These are phyloP conservation scores for Tachysurus fulvidraco DNA, from an alignment of 2,113 vertebrate genomes.

Conservation along the genomic window DNA sequence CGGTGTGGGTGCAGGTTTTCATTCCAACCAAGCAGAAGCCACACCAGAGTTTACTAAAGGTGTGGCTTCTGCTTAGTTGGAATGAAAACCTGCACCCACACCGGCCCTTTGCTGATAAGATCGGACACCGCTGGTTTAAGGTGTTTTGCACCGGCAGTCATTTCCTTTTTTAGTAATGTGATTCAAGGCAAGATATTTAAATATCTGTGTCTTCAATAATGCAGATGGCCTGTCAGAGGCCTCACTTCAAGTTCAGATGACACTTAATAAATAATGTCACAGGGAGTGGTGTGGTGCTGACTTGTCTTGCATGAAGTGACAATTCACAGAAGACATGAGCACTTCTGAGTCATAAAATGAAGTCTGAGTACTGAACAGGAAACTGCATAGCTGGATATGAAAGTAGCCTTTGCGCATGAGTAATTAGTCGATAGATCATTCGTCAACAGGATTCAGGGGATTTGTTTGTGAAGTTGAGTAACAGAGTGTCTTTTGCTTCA, in stretches of 20 bases:
- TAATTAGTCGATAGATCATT: neutral
- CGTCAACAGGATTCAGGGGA: neutral
- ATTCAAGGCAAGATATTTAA: conserved; percentile 39
- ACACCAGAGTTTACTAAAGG: too few relatives aligned
- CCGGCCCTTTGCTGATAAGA: too few relatives aligned
- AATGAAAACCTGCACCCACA: too few relatives aligned
- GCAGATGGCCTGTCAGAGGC: conserved; percentile 18
- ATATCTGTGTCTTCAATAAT: conserved; percentile 38
- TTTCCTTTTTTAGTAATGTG: conserved; percentile 20
- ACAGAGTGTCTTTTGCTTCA: neutral
- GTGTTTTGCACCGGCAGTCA: neutral
- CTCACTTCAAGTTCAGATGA: conserved; percentile 24
- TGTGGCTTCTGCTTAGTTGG: too few relatives aligned
- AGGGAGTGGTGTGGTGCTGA: conserved; percentile 13
- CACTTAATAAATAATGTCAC: conserved; percentile 43
- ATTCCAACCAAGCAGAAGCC: too few relatives aligned
- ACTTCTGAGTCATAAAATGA: neutral
- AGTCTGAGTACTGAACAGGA: neutral
- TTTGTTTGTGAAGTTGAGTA: neutral
- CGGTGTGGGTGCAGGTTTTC: too few relatives aligned
- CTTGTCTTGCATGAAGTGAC: neutral
- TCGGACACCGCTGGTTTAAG: neutral
- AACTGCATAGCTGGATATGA: neutral
- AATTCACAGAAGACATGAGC: conserved; percentile 14
- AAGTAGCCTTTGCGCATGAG: neutral